phyloP scores from a whole-genome alignment of 35 echinoderm and acorn worm species.

The Ptychodera flava region DNA sequence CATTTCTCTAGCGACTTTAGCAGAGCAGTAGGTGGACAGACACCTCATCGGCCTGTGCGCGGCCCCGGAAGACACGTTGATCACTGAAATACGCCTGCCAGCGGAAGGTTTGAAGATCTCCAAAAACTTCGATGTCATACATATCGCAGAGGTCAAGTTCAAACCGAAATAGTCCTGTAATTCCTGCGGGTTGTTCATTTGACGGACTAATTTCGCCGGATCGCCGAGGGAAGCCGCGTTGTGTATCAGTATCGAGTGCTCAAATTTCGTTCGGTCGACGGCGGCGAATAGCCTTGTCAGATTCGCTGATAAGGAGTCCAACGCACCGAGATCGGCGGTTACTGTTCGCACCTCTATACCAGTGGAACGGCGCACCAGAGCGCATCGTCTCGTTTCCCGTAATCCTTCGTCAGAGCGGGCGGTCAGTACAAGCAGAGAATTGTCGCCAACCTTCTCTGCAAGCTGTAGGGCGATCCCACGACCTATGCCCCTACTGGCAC shows the following conservation, averaged over 20 bases:
- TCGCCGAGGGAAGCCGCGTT: slow-evolving; percentile 6
- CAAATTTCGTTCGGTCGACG: background rate
- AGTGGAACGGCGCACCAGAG: background rate
- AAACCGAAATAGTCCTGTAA: background rate
- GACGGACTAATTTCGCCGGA: background rate
- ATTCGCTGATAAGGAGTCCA: background rate
- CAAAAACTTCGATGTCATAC: slow-evolving; percentile 6
- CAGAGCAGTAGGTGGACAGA: background rate
- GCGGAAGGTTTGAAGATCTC: background rate
- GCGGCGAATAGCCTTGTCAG: background rate
- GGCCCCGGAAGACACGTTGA: background rate
- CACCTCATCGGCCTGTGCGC: background rate
- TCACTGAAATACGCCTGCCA: background rate
- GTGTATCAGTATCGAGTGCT: background rate
- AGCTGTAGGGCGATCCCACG: slow-evolving; percentile 12
- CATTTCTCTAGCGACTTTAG: slow-evolving; percentile 18
- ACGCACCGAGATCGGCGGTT: background rate
- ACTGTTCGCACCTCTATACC: background rate
- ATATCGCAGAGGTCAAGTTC: background rate
- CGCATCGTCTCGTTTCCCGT: background rate
- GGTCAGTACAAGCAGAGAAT: slow-evolving; percentile 1
- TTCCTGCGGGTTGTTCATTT: background rate
- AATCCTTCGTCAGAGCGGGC: background rate
- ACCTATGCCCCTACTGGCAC: slow-evolving; percentile 3
- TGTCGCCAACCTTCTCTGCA: background rate